Evolutionary conservation across 1,140 invertebrate species (phyloP).

Genomic region (Ditylenchus dipsaci): DNA sequence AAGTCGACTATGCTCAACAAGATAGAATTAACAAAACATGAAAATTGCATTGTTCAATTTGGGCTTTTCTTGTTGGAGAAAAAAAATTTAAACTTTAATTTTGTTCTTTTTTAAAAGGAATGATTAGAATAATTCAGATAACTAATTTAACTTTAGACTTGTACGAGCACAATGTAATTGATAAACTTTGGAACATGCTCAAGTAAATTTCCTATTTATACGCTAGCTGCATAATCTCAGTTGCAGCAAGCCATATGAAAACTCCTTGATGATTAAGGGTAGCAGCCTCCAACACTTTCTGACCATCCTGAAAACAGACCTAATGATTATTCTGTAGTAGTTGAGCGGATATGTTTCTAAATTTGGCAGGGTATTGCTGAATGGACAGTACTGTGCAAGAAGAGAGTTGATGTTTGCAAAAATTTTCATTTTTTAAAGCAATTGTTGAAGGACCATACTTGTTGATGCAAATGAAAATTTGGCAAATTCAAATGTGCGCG

Average conservation of each 20-base stretch:
- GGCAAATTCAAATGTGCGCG: too few species aligned
- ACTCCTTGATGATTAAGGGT: not conserved
- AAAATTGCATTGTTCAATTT: too few species aligned
- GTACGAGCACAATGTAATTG: not conserved
- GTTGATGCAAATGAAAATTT: too few species aligned
- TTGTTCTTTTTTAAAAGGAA: too few species aligned
- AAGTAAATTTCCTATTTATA: too few species aligned
- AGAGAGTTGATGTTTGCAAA: not conserved
- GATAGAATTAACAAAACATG: too few species aligned
- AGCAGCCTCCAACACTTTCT: not conserved
- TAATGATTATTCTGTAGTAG: not conserved
- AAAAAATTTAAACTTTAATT: too few species aligned
- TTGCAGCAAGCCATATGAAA: not conserved
- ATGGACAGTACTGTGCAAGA: not conserved
- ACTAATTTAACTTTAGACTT: not conserved
- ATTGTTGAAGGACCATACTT: too few species aligned
- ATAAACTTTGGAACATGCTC: not conserved
- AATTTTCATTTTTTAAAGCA: too few species aligned
- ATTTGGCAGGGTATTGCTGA: not conserved
- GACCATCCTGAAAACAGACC: not conserved
- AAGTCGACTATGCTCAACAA: too few species aligned
- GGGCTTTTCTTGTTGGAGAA: too few species aligned
- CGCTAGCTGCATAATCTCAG: not conserved
- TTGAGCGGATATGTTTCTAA: not conserved
- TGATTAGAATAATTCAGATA: too few species aligned